These are phyloP conservation scores for Paguma larvata DNA, from an alignment of 2,797 vertebrate genomes.

Conservation along the genomic window DNA sequence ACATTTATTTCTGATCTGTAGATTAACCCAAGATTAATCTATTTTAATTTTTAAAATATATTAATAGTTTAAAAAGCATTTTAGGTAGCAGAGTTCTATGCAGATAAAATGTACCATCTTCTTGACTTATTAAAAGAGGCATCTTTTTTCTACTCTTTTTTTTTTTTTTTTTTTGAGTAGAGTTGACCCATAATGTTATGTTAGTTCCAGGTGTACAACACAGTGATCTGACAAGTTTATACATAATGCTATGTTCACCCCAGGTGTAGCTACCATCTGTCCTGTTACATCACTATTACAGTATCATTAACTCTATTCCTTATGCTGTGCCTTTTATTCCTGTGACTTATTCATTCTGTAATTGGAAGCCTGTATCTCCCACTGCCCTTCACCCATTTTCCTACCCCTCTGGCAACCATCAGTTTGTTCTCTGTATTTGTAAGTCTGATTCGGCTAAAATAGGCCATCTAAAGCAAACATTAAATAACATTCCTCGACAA, in stretches of 20 bases:
- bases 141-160: not conserved
- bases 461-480: not conserved
- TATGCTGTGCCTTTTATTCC: not conserved
- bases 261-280: not conserved
- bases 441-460: not conserved
- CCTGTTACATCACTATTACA: not conserved
- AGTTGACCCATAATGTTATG: not conserved
- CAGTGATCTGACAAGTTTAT: not conserved
- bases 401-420: not conserved
- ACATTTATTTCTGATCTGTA: not conserved
- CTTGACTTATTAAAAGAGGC: not conserved
- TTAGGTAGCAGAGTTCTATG: not conserved
- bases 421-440: not conserved
- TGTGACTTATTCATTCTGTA: not conserved
- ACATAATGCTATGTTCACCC: not conserved
- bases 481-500: constrained; percentile 9
- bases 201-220: not conserved
- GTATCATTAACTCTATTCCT: not conserved
- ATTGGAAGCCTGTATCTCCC: not conserved
- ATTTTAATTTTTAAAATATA: not conserved
- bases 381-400: not conserved
- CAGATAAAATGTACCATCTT: not conserved
- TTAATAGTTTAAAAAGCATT: not conserved
- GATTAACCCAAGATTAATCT: not conserved
- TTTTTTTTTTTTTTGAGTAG: not conserved